phyloP scores from a whole-genome alignment of 2,113 vertebrate genomes.

The Malurus alboscapulatus region DNA sequence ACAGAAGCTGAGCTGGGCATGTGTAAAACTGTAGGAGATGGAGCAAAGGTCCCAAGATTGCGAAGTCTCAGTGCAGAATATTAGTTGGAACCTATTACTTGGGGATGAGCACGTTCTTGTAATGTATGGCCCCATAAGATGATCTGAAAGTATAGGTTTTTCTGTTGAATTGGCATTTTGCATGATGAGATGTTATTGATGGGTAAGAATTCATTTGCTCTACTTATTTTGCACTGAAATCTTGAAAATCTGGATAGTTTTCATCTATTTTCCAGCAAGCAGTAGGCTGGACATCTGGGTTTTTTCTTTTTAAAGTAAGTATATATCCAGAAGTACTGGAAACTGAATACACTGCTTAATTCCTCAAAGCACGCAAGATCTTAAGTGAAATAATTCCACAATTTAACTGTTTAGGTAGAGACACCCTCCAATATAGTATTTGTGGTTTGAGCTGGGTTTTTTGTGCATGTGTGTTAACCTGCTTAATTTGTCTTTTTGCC shows the following conservation, averaged over 20 bases:
- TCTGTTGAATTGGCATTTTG: slow-evolving; percentile 16
- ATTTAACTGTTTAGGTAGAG: slow-evolving; percentile 3
- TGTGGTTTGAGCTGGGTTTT: neutral
- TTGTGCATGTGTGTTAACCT: neutral
- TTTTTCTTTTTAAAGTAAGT: slow-evolving; percentile 50
- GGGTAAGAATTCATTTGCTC: slow-evolving; percentile 3
- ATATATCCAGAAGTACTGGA: slow-evolving; percentile 61
- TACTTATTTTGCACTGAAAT: slow-evolving; percentile 44
- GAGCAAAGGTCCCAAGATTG: neutral
- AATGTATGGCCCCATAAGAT: neutral
- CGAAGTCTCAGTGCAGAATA: neutral
- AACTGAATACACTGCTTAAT: slow-evolving; percentile 14
- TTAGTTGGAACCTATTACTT: neutral
- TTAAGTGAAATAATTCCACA: slow-evolving; percentile 25
- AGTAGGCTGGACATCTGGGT: slow-evolving; percentile 53
- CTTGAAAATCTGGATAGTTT: slow-evolving; percentile 54
- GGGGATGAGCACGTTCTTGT: neutral
- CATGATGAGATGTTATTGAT: neutral
- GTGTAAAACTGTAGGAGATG: neutral
- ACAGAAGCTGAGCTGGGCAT: neutral
- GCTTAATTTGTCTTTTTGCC: neutral
- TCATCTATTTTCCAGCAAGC: slow-evolving; percentile 65
- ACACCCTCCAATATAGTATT: neutral
- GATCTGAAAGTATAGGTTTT: slow-evolving; percentile 1
- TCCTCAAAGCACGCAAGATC: slow-evolving; percentile 28